These are phyloP conservation scores for Sebastes minor DNA, from an alignment of 2,797 vertebrate species.

Conservation along the genomic window DNA sequence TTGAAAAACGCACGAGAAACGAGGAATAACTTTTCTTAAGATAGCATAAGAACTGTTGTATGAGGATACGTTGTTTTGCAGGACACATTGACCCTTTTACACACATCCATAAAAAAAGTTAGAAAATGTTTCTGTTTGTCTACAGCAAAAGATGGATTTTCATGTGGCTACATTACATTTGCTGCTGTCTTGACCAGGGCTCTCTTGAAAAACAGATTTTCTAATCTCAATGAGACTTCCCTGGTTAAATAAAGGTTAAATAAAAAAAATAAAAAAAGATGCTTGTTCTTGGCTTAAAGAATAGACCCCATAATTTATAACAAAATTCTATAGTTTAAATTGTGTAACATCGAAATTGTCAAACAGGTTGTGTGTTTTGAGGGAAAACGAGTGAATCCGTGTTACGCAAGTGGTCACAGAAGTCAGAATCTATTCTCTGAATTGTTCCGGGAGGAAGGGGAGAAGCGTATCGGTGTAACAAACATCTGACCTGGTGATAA, in stretches of 20 bases:
- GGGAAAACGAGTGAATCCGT: not conserved
- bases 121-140: not conserved
- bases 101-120: not conserved
- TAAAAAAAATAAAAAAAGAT: not conserved
- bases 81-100: not conserved
- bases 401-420: not conserved
- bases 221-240: too few relatives aligned
- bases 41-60: too few relatives aligned
- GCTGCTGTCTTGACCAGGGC: too few relatives aligned
- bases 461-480: constrained; percentile 29
- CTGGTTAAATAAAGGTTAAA: too few relatives aligned
- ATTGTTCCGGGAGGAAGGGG: constrained; percentile 34
- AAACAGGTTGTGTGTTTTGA: not conserved
- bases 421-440: constrained; percentile 27
- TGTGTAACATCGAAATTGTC: not conserved
- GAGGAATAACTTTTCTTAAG: too few relatives aligned
- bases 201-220: too few relatives aligned
- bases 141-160: not conserved
- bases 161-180: not conserved
- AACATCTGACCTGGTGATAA: constrained; percentile 64
- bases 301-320: not conserved
- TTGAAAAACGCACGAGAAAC: too few relatives aligned
- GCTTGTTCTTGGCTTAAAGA: not conserved
- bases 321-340: not conserved
- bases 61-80: not conserved